These are phyloP conservation scores for Pseudoatta argentina DNA, from an alignment of 1,140 invertebrate genomes.

Conservation along the genomic window DNA sequence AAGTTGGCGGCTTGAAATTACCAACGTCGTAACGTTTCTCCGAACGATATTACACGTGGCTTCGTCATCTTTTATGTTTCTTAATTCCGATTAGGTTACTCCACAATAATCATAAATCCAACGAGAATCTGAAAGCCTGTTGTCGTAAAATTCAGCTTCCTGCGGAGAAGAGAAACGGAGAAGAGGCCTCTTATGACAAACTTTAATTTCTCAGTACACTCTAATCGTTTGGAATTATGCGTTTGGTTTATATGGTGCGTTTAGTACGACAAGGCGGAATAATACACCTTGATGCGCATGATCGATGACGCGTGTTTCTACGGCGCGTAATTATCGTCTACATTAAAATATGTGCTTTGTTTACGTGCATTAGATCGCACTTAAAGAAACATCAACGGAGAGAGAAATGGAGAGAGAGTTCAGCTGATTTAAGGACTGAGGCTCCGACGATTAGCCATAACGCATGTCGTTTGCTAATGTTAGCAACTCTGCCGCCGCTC, in stretches of 20 bases:
- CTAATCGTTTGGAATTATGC: conserved; percentile 68
- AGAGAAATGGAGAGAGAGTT: conserved; percentile 46
- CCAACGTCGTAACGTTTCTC: conserved; percentile 16
- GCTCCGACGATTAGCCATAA: conserved; percentile 12
- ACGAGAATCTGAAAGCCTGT: conserved; percentile 31
- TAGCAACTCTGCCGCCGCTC: not conserved
- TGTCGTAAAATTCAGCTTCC: conserved; percentile 69
- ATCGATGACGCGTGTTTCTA: conserved; percentile 49
- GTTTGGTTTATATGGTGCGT: conserved; percentile 24
- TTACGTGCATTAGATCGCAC: conserved; percentile 52
- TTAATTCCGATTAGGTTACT: conserved; percentile 73
- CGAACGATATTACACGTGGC: conserved; percentile 19
- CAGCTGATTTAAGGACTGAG: conserved; percentile 40
- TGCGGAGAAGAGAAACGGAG: conserved; percentile 39
- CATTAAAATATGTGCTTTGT: conserved; percentile 52
- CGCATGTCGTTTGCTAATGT: conserved; percentile 33
- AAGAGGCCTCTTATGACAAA: conserved; percentile 68
- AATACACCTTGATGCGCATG: conserved; percentile 31
- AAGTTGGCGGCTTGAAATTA: not conserved
- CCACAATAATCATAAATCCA: conserved; percentile 76
- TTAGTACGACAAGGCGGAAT: conserved; percentile 12
- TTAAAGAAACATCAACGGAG: conserved; percentile 46
- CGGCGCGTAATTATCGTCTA: conserved; percentile 36
- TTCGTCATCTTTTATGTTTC: conserved; percentile 35
- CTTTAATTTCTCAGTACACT: conserved; percentile 70